phyloP scores from a whole-genome alignment of 2,797 vertebrate genomes.

The Pipistrellus kuhlii region DNA sequence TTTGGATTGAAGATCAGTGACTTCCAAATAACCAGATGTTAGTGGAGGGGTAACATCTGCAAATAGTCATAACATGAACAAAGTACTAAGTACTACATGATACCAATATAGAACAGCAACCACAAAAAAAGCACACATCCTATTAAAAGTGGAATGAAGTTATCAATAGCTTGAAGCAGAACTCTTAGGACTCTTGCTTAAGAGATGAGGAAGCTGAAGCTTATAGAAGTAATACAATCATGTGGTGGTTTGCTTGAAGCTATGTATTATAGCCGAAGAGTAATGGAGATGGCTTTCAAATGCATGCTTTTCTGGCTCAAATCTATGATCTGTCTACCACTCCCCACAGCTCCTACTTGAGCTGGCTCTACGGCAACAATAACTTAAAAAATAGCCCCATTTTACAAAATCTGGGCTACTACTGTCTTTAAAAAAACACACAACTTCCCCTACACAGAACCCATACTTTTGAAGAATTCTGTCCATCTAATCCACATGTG shows the following conservation, averaged over 20 bases:
- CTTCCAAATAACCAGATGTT: constrained; percentile 95
- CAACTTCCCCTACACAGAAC: not conserved
- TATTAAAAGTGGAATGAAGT: not conserved
- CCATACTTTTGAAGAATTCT: not conserved
- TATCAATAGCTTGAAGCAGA: not conserved
- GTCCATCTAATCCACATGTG: too few relatives aligned
- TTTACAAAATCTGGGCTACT: not conserved
- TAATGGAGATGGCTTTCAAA: not conserved
- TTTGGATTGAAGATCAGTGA: constrained; percentile 96
- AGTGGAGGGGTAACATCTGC: constrained; percentile 93
- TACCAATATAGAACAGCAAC: not conserved
- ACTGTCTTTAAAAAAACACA: not conserved
- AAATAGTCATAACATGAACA: constrained; percentile 73
- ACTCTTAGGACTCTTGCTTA: not conserved
- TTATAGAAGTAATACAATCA: not conserved
- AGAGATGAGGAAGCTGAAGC: not conserved
- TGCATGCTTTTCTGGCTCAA: not conserved
- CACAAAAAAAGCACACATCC: not conserved
- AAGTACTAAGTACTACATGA: constrained; percentile 1
- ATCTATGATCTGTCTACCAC: not conserved
- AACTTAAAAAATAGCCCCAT: not conserved
- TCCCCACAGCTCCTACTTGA: not conserved
- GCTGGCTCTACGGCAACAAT: not conserved
- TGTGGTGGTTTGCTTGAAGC: not conserved
- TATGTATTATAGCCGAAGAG: not conserved